Percentiles rank a stretch among this genome's conserved stretches.
These are phyloP conservation scores for Dendrocopos noguchii DNA, from an alignment of 2,113 vertebrate genomes.

Conservation along the genomic window DNA sequence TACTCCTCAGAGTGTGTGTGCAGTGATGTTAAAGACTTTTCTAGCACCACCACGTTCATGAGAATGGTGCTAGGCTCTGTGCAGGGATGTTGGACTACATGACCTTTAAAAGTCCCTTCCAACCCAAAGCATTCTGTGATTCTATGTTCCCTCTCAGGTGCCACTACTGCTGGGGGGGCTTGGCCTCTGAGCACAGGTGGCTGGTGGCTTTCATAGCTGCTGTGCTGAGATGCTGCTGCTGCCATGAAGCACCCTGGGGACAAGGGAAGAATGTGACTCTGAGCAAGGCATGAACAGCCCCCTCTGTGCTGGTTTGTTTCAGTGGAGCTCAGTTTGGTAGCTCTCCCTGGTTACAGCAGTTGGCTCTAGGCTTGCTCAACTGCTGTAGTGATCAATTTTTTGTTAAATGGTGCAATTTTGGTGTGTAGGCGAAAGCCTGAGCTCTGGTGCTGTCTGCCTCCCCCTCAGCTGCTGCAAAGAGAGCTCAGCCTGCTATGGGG, in stretches of 20 bases:
- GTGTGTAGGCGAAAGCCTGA: not conserved
- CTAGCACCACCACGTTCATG: rapidly evolving
- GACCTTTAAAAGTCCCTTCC: no score
- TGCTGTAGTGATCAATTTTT: not conserved
- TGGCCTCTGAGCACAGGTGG: not conserved
- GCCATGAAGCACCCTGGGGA: not conserved
- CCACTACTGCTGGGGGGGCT: not conserved
- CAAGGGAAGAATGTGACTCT: not conserved
- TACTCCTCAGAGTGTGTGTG: not conserved
- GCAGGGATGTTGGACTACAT: no score
- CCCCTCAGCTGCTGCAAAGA: not conserved
- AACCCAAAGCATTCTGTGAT: no score
- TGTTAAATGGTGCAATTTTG: not conserved
- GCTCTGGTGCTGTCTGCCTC: not conserved
- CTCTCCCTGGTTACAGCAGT: not conserved
- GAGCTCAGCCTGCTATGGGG: not conserved
- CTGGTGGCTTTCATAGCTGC: not conserved
- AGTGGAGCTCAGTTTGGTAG: not conserved
- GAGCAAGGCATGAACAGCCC: not conserved
- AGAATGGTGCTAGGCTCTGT: not conserved
- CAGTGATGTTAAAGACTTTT: no score
- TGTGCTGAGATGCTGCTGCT: not conserved
- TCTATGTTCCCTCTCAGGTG: not conserved
- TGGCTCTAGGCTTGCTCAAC: not conserved
- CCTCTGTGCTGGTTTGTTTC: not conserved